Evolutionary conservation across 2,797 vertebrate species (phyloP).

Genomic region (Menidia menidia): DNA sequence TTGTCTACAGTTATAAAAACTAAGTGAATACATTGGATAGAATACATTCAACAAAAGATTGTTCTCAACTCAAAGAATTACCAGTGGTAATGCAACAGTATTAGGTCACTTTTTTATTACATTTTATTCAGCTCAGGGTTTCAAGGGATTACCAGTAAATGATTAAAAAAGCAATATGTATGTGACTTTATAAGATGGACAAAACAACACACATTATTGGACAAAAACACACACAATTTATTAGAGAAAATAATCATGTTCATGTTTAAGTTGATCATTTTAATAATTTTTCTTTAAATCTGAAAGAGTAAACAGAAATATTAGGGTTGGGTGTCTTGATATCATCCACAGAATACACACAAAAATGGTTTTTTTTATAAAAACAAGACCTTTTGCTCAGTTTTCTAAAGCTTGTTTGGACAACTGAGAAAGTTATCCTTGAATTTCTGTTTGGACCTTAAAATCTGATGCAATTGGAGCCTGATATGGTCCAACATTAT

Average conservation of each 20-base stretch:
- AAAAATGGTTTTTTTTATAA: too few relatives aligned
- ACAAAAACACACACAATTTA: too few relatives aligned
- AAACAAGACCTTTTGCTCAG: too few relatives aligned
- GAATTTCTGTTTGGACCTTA: not conserved
- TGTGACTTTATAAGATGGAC: not conserved
- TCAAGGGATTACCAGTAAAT: not conserved
- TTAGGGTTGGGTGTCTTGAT: not conserved
- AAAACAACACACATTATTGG: too few relatives aligned
- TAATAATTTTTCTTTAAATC: not conserved
- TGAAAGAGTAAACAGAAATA: not conserved
- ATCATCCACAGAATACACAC: too few relatives aligned
- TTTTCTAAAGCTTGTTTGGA: too few relatives aligned
- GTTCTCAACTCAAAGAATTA: too few relatives aligned
- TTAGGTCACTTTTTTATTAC: not conserved
- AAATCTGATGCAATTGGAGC: too few relatives aligned
- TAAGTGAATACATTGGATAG: too few relatives aligned
- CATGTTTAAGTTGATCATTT: not conserved
- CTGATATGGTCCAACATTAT: not conserved
- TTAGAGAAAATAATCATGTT: too few relatives aligned
- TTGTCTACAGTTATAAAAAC: not conserved
- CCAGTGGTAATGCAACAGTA: too few relatives aligned
- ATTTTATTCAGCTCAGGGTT: not conserved
- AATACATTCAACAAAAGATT: not conserved
- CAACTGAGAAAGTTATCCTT: too few relatives aligned
- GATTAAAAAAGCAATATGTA: not conserved